Conservation (phyloP, 2,888 invertebrate species). For the Eueremaeus valkanovi region DNA sequence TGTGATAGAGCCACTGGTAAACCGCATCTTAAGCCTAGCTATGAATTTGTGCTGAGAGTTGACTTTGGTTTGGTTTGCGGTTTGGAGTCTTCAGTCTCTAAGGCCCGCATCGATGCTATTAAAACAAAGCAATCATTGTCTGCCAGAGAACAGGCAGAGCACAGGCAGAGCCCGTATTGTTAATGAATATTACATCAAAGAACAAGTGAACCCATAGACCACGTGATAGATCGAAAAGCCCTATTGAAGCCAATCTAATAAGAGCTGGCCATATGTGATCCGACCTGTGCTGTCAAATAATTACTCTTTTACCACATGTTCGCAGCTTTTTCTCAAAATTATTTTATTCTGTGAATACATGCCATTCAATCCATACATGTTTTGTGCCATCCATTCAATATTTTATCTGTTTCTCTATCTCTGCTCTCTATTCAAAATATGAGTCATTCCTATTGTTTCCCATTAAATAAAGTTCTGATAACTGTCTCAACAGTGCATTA, state of each 20-base stretch:
- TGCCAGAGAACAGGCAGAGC: too few species aligned
- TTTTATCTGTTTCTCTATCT: constrained; percentile 16
- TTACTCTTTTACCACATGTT: constrained; percentile 35
- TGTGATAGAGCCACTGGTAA: background rate
- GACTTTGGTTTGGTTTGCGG: background rate
- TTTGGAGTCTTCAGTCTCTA: background rate
- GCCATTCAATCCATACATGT: background rate
- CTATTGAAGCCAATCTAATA: constrained; percentile 13
- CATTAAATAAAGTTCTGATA: background rate
- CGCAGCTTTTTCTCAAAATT: constrained; percentile 15
- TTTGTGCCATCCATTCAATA: constrained; percentile 7
- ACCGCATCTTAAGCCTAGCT: background rate
- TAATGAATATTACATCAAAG: constrained; percentile 29
- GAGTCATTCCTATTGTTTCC: background rate
- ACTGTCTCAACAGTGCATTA: too few species aligned
- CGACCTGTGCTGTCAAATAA: constrained; percentile 33
- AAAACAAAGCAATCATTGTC: constrained; percentile 30
- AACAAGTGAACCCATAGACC: constrained; percentile 15
- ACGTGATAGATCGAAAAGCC: constrained; percentile 12
- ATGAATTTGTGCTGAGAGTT: background rate
- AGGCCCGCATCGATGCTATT: constrained; percentile 18
- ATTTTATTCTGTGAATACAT: background rate
- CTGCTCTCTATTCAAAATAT: background rate
- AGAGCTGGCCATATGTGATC: constrained; percentile 33
- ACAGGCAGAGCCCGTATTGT: constrained; percentile 18